Base-by-base conservation (phyloP, 1,140 invertebrate genomes). In the Triops cancriformis region DNA sequence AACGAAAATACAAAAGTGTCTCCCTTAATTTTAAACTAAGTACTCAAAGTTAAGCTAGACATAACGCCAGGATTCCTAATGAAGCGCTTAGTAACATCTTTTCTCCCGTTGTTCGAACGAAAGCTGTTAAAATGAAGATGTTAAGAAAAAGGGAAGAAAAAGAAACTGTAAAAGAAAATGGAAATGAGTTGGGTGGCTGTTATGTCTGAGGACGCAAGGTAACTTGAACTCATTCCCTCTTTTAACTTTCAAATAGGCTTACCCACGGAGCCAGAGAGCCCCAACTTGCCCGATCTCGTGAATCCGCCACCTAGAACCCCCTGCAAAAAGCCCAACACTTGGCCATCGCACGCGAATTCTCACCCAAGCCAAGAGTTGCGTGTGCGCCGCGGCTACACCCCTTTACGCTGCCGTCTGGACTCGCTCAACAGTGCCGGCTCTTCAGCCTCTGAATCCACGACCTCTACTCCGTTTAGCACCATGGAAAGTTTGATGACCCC, bases 321-420 rank as follows among this genome's bases (percentile, higher is more conserved):
- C 18, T 6, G 6, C 14, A 64, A 64, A 64, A 64, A 64, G 51
- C 51, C 3, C 5, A 64, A 14, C 51, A 23, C 18, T 64, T 64
- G 10, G 0, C 51, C 3, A 64, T 6, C 51, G 14, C 18, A 1
- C 23, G n/a, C 41, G 10, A 18, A 27, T 76, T 28, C 75, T 18
- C n/a, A 43, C 27, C 51, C 51, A 18, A 42, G 41, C n/a, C 42
- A 76, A 51, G 75, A 76, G 28, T 51, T 76, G 75, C 75, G 75
- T 43, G 26, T 76, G 37, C 75, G 75, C 23, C 75, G 75, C 43
- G 75, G 75, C 43, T 51, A 51, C 27, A 64, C 75, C 31, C 75
- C 75, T 28, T 28, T 76, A 27, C 75, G 75, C 43, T 76, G 43
- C 75, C 75, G 75, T 27, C 75, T 76, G 75, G 75, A 76, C 26